Conservation (phyloP, 1,140 invertebrate genomes). For the Druon quercuslanigerum region DNA sequence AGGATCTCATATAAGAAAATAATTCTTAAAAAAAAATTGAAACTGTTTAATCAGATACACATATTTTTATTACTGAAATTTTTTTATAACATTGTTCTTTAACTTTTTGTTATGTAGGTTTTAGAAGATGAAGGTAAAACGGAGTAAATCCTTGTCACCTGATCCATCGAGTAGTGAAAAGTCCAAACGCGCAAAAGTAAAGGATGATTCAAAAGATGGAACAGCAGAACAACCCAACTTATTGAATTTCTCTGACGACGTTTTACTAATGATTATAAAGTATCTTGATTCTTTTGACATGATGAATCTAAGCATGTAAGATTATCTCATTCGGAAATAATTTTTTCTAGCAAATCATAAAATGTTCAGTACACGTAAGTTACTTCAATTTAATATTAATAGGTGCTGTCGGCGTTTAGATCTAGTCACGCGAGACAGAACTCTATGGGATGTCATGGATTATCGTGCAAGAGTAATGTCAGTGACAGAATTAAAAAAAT, state of each 20-base stretch:
- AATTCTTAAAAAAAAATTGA: too few relatives aligned
- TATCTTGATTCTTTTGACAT: slow-evolving; percentile 13
- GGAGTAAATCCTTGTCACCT: slow-evolving; percentile 21
- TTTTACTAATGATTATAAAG: slow-evolving; percentile 3
- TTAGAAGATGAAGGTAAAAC: not conserved
- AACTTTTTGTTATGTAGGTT: not conserved
- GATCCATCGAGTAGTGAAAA: slow-evolving; percentile 9
- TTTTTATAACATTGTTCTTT: too few relatives aligned
- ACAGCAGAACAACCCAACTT: not conserved
- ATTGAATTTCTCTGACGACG: slow-evolving; percentile 13
- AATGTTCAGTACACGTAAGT: too few relatives aligned
- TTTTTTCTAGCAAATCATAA: not conserved
- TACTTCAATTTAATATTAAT: not conserved
- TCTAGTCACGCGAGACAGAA: slow-evolving; percentile 3
- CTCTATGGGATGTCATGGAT: slow-evolving; percentile 12
- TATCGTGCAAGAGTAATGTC: not conserved
- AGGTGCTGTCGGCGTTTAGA: slow-evolving; percentile 21
- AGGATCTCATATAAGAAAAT: too few relatives aligned
- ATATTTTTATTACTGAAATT: too few relatives aligned
- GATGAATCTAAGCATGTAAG: slow-evolving; percentile 13
- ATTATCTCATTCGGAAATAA: not conserved
- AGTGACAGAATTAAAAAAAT: not conserved
- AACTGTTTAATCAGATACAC: too few relatives aligned
- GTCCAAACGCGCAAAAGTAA: not conserved
- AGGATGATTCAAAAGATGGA: not conserved